Percentiles rank a stretch among this genome's conserved stretches.
Evolutionary conservation across 2,113 vertebrate species (phyloP).

Genomic region (Neolamprologus hecqui): DNA sequence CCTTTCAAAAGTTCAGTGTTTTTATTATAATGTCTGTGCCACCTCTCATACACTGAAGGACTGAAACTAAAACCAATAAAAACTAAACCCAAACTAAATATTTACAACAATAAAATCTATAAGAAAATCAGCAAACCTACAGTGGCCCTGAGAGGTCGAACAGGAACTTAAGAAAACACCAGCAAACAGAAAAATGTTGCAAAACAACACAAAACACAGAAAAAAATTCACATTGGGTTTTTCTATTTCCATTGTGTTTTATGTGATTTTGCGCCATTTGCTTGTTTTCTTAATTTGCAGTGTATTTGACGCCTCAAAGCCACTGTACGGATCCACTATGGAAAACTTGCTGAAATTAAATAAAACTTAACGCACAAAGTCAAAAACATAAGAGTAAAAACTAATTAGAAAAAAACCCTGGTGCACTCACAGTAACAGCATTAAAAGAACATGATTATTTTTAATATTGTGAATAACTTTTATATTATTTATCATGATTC

Average conservation of each 20-base stretch:
- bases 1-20: not conserved
- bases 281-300: not conserved
- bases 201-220: not conserved
- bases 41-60: not conserved
- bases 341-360: not conserved
- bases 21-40: not conserved
- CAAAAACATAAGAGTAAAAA: not conserved
- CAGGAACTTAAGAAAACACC: not conserved
- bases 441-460: not conserved
- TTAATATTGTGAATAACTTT: rapidly evolving
- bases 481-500: not conserved
- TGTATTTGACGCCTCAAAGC: rapidly evolving
- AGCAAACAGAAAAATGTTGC: not conserved
- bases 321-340: rapidly evolving
- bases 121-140: not conserved
- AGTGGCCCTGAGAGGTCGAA: not conserved
- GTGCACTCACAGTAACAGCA: not conserved
- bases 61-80: not conserved
- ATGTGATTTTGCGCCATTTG: rapidly evolving
- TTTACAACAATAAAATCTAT: not conserved
- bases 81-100: not conserved
- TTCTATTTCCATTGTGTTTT: not conserved
- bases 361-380: not conserved
- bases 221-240: not conserved
- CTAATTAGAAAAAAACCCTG: not conserved